Base-by-base conservation (phyloP, 2,113 vertebrate genomes). In the Guaruba guarouba region DNA sequence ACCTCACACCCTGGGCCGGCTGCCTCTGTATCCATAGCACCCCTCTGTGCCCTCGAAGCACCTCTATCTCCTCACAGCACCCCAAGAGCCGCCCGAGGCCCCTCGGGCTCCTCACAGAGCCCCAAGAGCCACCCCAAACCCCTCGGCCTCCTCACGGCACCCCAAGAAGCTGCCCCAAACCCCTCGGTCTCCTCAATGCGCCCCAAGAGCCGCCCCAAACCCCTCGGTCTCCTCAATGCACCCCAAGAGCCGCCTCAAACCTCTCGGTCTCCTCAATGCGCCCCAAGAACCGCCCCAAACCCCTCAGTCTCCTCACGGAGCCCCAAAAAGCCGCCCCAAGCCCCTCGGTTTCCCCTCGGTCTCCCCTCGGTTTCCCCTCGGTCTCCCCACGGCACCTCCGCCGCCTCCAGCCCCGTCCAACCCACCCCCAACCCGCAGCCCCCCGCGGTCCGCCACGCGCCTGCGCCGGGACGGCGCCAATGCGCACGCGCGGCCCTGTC, bases 161-260 rank as follows among this genome's bases (percentile, higher is more conserved):
- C 17, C 10, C 17, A 0, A 3, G 2, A 39, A 5, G 8, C 31
- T 6, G 1, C 5, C 6, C 12, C 1, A 3, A 5, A 0, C 13
- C 5, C 5, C 39, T 31, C 7, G 1, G 0, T 2, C 1, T 1
- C 19, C 41, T 7, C 64, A 1, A 3, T 0, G 1, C 0, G 0
- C 51, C 29, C 1, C 7, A 1, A 1, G 3, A 17, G 3, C n/a
- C 14, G 19, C 25, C 13, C 13, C 8, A 18, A 7, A 1, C 31
- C 5, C 4, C 33, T n/a, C 7, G 2, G 0, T 5, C 1, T 1
- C 23, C 41, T 16, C 44, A 49, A 9, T 2, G 4, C 43, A 6
- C 43, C 43, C 37, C 37, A 39, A 39, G 37, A 39, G 37, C 37
- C 37, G 10, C 37, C 37, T 4, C 37, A 39, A 39, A 39, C 37